These are phyloP conservation scores for Turdus rufiventris DNA, from an alignment of 2,113 vertebrate genomes.

Conservation along the genomic window DNA sequence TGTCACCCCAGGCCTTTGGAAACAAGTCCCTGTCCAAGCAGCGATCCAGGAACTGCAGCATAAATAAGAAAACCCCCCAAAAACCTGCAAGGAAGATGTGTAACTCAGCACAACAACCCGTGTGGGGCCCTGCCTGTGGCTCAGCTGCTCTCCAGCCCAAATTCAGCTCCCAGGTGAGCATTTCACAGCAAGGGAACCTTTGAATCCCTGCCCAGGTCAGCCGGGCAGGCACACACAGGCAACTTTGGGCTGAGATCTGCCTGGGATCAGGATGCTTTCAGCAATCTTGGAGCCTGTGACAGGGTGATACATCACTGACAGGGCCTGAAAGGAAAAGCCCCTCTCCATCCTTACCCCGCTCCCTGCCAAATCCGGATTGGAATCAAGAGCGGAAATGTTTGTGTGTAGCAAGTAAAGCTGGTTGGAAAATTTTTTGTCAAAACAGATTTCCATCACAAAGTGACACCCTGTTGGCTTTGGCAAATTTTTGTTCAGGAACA, in stretches of 20 bases:
- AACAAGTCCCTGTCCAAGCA: not conserved
- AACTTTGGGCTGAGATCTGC: not conserved
- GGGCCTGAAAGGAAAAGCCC: not conserved
- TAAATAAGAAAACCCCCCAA: accelerated
- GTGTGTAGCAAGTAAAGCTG: not conserved
- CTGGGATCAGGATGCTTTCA: not conserved
- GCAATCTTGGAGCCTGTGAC: not conserved
- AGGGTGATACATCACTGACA: not conserved
- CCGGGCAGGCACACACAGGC: not conserved
- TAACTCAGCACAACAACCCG: not conserved
- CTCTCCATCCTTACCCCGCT: not conserved
- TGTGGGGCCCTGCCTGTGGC: not conserved
- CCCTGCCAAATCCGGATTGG: slow-evolving; percentile 11
- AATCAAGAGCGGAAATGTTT: slow-evolving; percentile 15
- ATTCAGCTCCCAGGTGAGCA: not conserved
- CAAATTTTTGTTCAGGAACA: slow-evolving; percentile 45
- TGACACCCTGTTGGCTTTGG: slow-evolving; percentile 52
- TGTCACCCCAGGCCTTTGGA: not conserved
- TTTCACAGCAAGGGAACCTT: not conserved
- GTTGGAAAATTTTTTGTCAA: slow-evolving; percentile 42
- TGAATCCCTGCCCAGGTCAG: not conserved
- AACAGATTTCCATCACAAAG: slow-evolving; percentile 50
- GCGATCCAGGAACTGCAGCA: not conserved
- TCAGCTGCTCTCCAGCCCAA: not conserved
- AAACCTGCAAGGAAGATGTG: accelerated